Evolutionary conservation across 2,888 invertebrate species (phyloP).

Genomic region (Gastrophysa polygoni): DNA sequence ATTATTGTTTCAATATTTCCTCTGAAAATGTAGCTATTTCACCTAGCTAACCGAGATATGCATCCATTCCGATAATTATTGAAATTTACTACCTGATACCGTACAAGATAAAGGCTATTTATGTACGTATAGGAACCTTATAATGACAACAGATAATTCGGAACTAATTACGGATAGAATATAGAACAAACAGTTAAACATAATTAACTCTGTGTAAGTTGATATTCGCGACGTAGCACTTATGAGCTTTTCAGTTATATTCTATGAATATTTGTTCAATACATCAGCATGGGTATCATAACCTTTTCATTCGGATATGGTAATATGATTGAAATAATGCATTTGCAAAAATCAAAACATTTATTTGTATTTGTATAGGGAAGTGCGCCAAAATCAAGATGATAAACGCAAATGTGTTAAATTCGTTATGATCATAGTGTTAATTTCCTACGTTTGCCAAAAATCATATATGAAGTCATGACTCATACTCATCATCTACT

Average conservation of each 20-base stretch:
- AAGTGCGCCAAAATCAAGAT: not conserved
- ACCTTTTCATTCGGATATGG: not conserved
- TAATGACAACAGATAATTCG: not conserved
- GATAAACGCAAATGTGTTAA: not conserved
- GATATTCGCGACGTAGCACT: not conserved
- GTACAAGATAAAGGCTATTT: not conserved
- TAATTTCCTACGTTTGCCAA: not conserved
- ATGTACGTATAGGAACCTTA: not conserved
- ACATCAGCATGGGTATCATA: not conserved
- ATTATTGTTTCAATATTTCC: too few species aligned
- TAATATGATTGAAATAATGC: not conserved
- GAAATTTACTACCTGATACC: conserved; percentile 1
- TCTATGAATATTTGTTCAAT: not conserved
- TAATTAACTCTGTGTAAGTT: not conserved
- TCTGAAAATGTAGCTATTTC: too few species aligned
- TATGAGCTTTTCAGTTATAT: not conserved
- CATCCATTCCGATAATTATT: not conserved
- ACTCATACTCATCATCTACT: too few species aligned
- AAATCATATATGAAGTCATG: too few species aligned
- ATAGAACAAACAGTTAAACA: not conserved
- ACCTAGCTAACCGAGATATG: not conserved
- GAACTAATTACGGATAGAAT: conserved; percentile 13
- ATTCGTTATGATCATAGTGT: not conserved
- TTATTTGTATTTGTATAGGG: not conserved
- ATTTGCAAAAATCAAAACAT: not conserved